Percentiles rank a stretch among this genome's conserved stretches.
These are phyloP conservation scores for Diphyllodes magnificus DNA, from an alignment of 2,113 vertebrate species.

Conservation along the genomic window DNA sequence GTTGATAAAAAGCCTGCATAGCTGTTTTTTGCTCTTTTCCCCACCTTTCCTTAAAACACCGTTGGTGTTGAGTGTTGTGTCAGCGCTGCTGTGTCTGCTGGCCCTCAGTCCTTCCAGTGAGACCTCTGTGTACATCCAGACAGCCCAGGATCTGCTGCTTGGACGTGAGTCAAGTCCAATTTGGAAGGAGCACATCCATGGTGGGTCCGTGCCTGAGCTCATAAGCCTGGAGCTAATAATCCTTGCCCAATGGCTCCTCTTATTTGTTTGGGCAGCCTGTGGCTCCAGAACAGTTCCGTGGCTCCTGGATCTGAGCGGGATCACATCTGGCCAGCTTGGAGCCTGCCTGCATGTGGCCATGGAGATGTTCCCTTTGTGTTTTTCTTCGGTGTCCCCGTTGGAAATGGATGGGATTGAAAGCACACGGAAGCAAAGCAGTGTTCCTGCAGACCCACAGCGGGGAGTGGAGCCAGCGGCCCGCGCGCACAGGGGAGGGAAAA, in stretches of 20 bases:
- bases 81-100: neutral
- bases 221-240: neutral
- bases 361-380: neutral
- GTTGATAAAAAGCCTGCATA: neutral
- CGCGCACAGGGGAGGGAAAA: fast-evolving
- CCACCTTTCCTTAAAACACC: neutral
- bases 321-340: neutral
- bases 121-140: neutral
- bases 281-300: neutral
- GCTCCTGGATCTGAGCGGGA: neutral
- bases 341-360: neutral
- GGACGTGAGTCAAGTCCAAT: neutral
- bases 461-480: neutral
- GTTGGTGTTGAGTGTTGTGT: neutral
- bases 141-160: neutral
- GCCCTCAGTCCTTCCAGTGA: neutral
- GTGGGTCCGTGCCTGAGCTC: neutral
- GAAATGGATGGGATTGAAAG: neutral
- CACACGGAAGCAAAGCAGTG: neutral
- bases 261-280: neutral
- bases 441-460: neutral
- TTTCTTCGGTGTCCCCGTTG: neutral
- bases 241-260: neutral
- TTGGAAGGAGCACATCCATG: neutral
- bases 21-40: no score